Conservation (phyloP, 2,888 invertebrate genomes). For the Frankliniella intonsa region DNA sequence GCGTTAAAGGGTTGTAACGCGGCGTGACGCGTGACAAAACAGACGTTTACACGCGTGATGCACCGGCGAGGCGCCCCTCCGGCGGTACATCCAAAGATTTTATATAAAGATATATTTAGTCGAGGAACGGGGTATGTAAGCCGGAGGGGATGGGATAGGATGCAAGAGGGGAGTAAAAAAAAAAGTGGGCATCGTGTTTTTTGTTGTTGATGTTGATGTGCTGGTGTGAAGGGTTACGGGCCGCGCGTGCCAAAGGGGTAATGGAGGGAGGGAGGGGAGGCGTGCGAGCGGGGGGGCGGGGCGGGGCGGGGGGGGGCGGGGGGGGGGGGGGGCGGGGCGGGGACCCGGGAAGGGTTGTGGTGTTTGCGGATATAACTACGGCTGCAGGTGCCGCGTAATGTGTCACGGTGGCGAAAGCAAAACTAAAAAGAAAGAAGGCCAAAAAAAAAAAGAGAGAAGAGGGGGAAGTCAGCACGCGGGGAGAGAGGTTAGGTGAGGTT, state of each 20-base stretch:
- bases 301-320: neutral
- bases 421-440: neutral
- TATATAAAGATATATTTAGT: conserved; percentile 14
- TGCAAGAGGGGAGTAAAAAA: neutral
- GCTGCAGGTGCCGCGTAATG: no score
- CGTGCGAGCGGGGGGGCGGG: neutral
- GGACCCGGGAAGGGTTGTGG: neutral
- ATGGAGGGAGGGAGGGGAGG: neutral
- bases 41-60: conserved; percentile 5
- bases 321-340: neutral
- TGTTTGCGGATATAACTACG: neutral
- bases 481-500: no score
- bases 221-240: conserved; percentile 1
- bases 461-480: no score
- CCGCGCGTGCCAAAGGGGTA: conserved; percentile 10
- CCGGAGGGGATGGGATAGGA: neutral
- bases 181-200: neutral
- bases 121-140: neutral
- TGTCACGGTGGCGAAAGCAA: neutral
- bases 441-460: no score
- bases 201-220: neutral
- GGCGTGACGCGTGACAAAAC: conserved; percentile 4
- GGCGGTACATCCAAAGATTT: neutral
- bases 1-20: neutral
- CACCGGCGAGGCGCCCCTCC: neutral